Percentiles rank a stretch among this genome's conserved stretches.
Evolutionary conservation across 1,140 invertebrate genomes (phyloP).

Genomic region (Pogonomyrmex barbatus): DNA sequence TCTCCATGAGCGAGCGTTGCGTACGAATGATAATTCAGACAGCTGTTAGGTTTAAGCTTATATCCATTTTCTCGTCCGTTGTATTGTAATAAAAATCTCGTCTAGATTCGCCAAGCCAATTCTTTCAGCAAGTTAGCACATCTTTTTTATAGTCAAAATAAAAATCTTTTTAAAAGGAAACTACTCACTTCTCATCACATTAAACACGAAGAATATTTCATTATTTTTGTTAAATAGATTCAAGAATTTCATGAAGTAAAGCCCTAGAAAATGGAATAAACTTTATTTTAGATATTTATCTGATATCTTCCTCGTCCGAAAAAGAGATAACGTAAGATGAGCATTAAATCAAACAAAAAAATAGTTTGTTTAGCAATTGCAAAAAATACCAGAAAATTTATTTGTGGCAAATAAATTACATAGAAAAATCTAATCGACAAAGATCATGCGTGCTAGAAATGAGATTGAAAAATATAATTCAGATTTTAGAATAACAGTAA

Average conservation of each 20-base stretch:
- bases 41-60: neutral
- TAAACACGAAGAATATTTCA: neutral
- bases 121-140: neutral
- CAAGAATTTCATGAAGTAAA: neutral
- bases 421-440: neutral
- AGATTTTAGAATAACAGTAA: neutral
- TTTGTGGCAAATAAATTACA: neutral
- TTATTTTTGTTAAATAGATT: neutral
- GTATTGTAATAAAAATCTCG: slow-evolving; percentile 5
- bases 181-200: neutral
- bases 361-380: neutral
- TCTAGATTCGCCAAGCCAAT: neutral
- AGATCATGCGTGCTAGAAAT: neutral
- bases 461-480: slow-evolving; percentile 3
- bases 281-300: neutral
- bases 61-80: neutral
- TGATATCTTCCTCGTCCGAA: neutral
- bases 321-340: neutral
- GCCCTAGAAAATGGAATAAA: neutral
- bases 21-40: slow-evolving; percentile 7
- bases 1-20: slow-evolving; percentile 31
- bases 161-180: slow-evolving; percentile 1
- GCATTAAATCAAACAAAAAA: neutral
- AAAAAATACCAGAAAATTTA: neutral
- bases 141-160: neutral